Percentiles rank a stretch among this genome's conserved stretches.
phyloP scores from a whole-genome alignment of 2,888 invertebrate species.

The Hololepta plana region DNA sequence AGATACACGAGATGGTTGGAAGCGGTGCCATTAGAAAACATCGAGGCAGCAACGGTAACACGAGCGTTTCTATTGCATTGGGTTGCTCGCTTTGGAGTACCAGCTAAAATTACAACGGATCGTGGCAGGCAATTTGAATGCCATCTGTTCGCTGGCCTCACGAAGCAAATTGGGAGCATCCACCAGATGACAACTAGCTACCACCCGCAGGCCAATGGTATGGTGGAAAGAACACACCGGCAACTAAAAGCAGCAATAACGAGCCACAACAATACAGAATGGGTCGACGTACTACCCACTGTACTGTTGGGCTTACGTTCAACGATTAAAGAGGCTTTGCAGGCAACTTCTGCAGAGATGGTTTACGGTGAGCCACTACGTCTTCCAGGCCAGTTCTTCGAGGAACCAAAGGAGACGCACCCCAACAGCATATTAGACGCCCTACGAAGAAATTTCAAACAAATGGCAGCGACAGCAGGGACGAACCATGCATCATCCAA shows the following conservation, averaged over 20 bases:
- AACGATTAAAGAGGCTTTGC: too few species aligned
- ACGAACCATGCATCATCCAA: too few species aligned
- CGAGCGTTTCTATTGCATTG: conserved; percentile 18
- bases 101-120: conserved; percentile 16
- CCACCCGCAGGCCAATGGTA: conserved; percentile 21
- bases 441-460: too few species aligned
- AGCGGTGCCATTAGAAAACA: conserved; percentile 16
- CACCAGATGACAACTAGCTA: conserved; percentile 16
- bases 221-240: conserved; percentile 24
- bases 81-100: conserved; percentile 25
- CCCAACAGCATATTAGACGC: too few species aligned
- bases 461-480: too few species aligned
- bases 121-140: conserved; percentile 19
- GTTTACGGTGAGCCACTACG: too few species aligned
- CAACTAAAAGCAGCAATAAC: conserved; percentile 21
- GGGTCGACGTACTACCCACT: conserved; percentile 16
- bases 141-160: conserved; percentile 12
- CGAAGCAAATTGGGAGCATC: conserved; percentile 11
- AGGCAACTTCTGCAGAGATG: too few species aligned
- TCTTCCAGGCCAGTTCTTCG: too few species aligned
- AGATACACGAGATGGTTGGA: conserved; percentile 16
- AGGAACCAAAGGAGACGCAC: too few species aligned
- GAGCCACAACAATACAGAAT: conserved; percentile 12
- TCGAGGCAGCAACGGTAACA: conserved; percentile 16
- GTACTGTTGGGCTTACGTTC: too few species aligned